Base-by-base conservation (phyloP, 2,113 vertebrate genomes). In the Oryzias celebensis region DNA sequence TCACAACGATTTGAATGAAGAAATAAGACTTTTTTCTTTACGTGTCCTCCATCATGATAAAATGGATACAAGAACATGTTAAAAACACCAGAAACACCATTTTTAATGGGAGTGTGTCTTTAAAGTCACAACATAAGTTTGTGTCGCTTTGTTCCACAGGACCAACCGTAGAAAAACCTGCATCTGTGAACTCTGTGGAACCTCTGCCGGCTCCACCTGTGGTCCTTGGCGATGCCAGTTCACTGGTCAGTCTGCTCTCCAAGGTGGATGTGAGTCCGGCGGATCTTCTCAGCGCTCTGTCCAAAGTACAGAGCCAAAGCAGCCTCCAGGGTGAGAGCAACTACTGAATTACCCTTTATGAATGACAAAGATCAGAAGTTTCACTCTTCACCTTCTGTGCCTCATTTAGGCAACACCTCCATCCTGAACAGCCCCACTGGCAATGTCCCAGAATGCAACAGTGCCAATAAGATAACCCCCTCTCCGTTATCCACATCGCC, bases 201-300 rank as follows among this genome's bases (percentile, higher is more conserved):
- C 84, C 89, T 23, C 80, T 73, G 1, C 65, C 91, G 64, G 80
- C 91, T 1, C 69, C 89, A 0, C 45, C 91, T 4, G 55, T 62
- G 15, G 79, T 59, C 66, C 87, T 79, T 67, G 93, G 81, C 77
- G 92, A 87, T 23, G 43, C 86, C 1, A 94, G 90, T 52, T 93
- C 96, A 0, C 84, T 97, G 75, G 94, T 94, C 24, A 96, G 92
- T 68, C 92, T 98, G 41, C 91, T 99, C 46, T 97, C 97, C 23
- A 94, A 95, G 61, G 95, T 97, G 48, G 96, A 98, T 49, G 88
- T 98, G 82, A 97, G 91, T 77, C 93, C 96, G 0, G 92, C 94
- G 76, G 93, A 94, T 48, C 92, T 99, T 75, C 84, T 98, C 17
- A 93, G 93, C 0, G 96, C 93, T 26, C 93, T 98, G 71, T 95